Conservation (phyloP, 2,797 vertebrate species). For the Myotis myotis region DNA sequence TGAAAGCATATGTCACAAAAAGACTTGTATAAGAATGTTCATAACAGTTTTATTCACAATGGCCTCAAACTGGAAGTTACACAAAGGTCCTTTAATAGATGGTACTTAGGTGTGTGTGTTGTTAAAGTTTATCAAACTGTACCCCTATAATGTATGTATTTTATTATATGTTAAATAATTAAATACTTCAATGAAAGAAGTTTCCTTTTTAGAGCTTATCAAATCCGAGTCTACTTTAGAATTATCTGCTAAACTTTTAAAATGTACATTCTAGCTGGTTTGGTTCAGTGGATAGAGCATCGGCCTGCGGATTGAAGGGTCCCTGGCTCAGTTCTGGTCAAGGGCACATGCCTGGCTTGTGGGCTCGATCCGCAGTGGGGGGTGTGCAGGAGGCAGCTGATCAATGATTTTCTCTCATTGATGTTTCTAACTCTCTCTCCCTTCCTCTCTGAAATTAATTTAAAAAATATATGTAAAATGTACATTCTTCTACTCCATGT, state of each 20-base stretch:
- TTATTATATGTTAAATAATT: constrained; percentile 15
- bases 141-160: not conserved
- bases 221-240: not conserved
- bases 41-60: not conserved
- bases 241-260: not conserved
- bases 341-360: too few species aligned
- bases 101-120: not conserved
- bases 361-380: too few species aligned
- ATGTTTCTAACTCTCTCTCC: too few species aligned
- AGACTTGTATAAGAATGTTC: not conserved
- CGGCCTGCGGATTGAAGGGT: too few species aligned
- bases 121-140: not conserved
- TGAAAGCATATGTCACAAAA: not conserved
- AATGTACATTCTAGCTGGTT: not conserved
- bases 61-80: not conserved
- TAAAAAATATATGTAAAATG: not conserved
- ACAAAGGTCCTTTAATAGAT: not conserved
- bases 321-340: too few species aligned
- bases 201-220: constrained; percentile 11
- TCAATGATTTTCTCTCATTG: too few species aligned
- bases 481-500: not conserved
- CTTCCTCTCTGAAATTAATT: too few species aligned
- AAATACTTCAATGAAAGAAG: not conserved
- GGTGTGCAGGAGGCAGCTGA: too few species aligned
- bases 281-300: too few species aligned